Conservation (phyloP, 2,797 vertebrate species). For the Sebastes trivittatus region DNA sequence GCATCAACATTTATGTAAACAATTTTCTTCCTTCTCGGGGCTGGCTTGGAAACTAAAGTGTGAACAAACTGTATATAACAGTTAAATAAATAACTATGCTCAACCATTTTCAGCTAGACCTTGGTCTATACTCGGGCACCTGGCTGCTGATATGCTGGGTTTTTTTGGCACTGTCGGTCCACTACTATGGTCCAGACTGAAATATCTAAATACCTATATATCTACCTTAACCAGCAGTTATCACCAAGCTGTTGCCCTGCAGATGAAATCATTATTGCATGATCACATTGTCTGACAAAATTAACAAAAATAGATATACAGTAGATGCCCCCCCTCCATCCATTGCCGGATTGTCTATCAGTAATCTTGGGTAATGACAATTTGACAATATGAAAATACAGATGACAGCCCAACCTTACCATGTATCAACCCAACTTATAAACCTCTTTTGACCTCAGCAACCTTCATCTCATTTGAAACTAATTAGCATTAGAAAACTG, state of each 20-base stretch:
- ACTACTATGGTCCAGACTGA: background rate
- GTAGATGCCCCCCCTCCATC: background rate
- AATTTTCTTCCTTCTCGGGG: background rate
- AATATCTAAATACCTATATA: background rate
- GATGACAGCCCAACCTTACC: background rate
- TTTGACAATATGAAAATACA: background rate
- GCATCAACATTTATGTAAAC: background rate
- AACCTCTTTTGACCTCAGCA: background rate
- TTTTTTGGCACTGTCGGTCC: background rate
- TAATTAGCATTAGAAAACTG: background rate
- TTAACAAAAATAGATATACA: background rate
- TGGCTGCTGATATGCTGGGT: background rate
- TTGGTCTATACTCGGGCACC: background rate
- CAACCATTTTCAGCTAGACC: background rate
- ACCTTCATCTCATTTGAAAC: background rate
- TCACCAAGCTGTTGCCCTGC: background rate
- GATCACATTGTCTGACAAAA: background rate
- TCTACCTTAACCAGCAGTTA: background rate
- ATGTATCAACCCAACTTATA: background rate
- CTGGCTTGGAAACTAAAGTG: slow-evolving; percentile 10
- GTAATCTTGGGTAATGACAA: background rate
- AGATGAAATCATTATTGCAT: background rate
- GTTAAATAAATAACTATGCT: background rate
- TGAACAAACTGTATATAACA: background rate
- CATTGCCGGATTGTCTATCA: background rate